Conservation (phyloP, 2,888 invertebrate genomes). For the Andrena trimmerana region DNA sequence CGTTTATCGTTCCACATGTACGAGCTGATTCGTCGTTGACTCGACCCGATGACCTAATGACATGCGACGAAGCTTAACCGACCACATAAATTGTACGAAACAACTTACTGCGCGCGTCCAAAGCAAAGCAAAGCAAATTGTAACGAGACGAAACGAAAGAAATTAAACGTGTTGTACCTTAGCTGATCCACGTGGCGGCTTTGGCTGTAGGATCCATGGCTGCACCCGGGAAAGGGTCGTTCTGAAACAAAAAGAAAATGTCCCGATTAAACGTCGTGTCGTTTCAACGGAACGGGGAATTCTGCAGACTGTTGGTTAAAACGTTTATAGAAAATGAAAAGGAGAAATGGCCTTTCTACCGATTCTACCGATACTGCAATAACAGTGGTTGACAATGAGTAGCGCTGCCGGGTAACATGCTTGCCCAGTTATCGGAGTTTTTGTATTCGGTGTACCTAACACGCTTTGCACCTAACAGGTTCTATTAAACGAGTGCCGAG, state of each 20-base stretch:
- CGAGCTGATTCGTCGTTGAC: slow-evolving; percentile 35
- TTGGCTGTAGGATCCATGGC: slow-evolving; percentile 72
- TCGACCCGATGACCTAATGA: slow-evolving; percentile 75
- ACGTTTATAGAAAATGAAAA: background rate
- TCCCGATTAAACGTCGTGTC: slow-evolving; percentile 7
- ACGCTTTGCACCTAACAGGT: background rate
- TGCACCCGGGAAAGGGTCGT: slow-evolving; percentile 42
- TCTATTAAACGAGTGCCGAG: background rate
- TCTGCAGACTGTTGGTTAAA: background rate
- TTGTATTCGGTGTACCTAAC: slow-evolving; percentile 39
- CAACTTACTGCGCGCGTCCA: background rate
- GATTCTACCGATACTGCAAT: slow-evolving; percentile 25
- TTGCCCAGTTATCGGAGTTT: slow-evolving; percentile 22
- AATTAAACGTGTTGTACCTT: slow-evolving; percentile 69
- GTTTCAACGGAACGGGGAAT: background rate
- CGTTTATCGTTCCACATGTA: slow-evolving; percentile 1
- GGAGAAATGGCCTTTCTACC: background rate
- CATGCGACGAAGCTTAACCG: slow-evolving; percentile 45
- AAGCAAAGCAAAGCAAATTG: background rate
- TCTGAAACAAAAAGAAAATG: slow-evolving; percentile 62
- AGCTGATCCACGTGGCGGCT: slow-evolving; percentile 73
- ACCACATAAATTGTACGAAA: background rate
- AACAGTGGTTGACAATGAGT: slow-evolving; percentile 37
- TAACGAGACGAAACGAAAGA: background rate
- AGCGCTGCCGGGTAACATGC: slow-evolving; percentile 31